Base-by-base conservation (phyloP, 2,888 invertebrate species). In the Polymixis flavicincta region DNA sequence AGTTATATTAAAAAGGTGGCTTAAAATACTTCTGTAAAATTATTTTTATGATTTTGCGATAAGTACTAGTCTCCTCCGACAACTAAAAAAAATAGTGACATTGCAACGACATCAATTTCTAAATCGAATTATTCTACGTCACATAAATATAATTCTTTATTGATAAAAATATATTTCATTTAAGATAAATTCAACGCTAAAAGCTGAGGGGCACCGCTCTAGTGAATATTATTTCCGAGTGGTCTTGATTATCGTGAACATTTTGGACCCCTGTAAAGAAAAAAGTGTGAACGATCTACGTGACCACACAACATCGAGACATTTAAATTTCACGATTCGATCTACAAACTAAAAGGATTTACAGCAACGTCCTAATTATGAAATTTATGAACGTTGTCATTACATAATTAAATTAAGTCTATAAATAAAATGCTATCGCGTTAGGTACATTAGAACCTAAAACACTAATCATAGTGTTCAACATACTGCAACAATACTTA, bases 231-330 rank as follows among this genome's bases (percentile, higher is more conserved):
- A 78, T 78, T 83, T 79, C 80, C 71, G 74, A 79, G 70, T 66
- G 78, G 63, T 74, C 65, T 77, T 78, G 11, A 73, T 48, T 65
- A 70, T 64, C 60, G 74, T 75, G 74, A 67, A 79, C 42, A 68
- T 78, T 75, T 76, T 75, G 68, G 80, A 71, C 78, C 86, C 87
- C 83, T 73, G 81, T 64, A 80, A 86, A 83, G 70, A 88, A 85
- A 80, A 48, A 83, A 87, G 82, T 87, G 86, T 86, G 87, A 86
- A 87, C 82, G 83, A 87, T 88, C 90, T 91, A 92, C 85, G 88
- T 88, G 86, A 93, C 90, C 90, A 90, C 89, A 95, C 94, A 91
- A 95, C 95, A 95, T 92, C 92, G 87, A 95, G 92, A 95, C 88
- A 90, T 93, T 90, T 80, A 85, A 91, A 88, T 85, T 91, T 84